A percentile compares a stretch with the other conserved stretches of the same genome.
These are phyloP conservation scores for Lepus timidus DNA, from an alignment of 2,113 vertebrate species.

Conservation along the genomic window DNA sequence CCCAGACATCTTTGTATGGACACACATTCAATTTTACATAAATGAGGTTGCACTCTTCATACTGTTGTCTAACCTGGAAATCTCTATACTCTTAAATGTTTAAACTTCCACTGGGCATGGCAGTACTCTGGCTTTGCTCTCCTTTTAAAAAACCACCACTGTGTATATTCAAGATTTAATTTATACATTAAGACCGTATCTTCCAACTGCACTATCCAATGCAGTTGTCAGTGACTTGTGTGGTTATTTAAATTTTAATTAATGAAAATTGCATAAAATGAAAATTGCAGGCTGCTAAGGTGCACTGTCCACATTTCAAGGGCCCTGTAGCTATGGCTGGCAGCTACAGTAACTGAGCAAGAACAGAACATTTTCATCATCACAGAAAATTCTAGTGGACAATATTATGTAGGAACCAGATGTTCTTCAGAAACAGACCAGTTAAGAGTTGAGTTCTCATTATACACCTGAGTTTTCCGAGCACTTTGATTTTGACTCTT, in stretches of 20 bases:
- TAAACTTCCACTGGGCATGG: not conserved
- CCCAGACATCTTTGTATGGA: not conserved
- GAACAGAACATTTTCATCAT: not conserved
- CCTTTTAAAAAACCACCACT: slow-evolving; percentile 22
- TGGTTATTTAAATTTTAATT: slow-evolving; percentile 54
- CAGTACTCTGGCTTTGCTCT: not conserved
- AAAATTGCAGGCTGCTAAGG: not conserved
- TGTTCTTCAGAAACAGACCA: slow-evolving; percentile 28
- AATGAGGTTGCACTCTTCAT: not conserved
- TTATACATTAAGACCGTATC: not conserved
- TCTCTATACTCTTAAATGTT: not conserved
- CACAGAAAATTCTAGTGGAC: not conserved
- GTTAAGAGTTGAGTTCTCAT: slow-evolving; percentile 33
- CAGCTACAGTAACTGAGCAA: not conserved
- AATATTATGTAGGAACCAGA: slow-evolving; percentile 33
- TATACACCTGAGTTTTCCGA: slow-evolving; percentile 61
- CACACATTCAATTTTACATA: not conserved
- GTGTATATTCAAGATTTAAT: not conserved
- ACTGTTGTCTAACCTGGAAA: not conserved
- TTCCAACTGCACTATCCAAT: not conserved
- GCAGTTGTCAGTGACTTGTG: not conserved
- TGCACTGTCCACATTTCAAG: not conserved
- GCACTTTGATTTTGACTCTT: slow-evolving; percentile 38
- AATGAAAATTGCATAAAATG: not conserved
- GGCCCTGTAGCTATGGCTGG: not conserved